These are phyloP conservation scores for Lepilemur ruficaudatus DNA, from an alignment of 2,797 vertebrate genomes.

Conservation along the genomic window DNA sequence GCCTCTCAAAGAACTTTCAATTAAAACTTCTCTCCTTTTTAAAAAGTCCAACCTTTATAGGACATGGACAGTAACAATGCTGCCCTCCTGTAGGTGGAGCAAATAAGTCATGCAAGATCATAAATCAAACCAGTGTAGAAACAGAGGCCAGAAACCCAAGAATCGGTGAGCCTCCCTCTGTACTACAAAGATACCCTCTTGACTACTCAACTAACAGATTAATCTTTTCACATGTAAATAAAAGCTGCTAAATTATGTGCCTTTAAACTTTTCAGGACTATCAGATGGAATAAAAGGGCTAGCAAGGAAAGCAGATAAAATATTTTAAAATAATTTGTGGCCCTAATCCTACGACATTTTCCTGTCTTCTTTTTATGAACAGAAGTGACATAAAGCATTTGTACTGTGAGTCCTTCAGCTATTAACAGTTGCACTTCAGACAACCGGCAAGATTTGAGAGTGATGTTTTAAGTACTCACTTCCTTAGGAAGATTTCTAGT, in stretches of 20 bases:
- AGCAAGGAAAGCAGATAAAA: background rate
- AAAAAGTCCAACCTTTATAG: conserved; percentile 5
- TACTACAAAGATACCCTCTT: conserved; percentile 2
- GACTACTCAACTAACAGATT: background rate
- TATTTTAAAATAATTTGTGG: conserved; percentile 35
- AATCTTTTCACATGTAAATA: background rate
- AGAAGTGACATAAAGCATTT: background rate
- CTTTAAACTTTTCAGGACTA: conserved; percentile 19
- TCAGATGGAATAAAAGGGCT: background rate
- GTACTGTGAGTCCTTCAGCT: background rate
- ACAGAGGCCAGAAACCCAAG: background rate
- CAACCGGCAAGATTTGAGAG: background rate
- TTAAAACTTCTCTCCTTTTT: background rate
- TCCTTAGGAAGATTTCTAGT: conserved; percentile 33
- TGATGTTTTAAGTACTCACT: conserved; percentile 20
- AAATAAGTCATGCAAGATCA: conserved; percentile 20
- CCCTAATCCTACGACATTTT: background rate
- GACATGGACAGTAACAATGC: background rate
- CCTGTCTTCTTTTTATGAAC: background rate
- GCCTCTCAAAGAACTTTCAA: background rate
- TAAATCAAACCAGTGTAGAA: background rate
- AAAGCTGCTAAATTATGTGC: background rate
- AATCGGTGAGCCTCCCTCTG: background rate
- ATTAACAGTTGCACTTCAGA: conserved; percentile 9
- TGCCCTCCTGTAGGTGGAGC: background rate